phyloP scores from a whole-genome alignment of 2,797 vertebrate genomes.

The Philypnodon macrostomus region DNA sequence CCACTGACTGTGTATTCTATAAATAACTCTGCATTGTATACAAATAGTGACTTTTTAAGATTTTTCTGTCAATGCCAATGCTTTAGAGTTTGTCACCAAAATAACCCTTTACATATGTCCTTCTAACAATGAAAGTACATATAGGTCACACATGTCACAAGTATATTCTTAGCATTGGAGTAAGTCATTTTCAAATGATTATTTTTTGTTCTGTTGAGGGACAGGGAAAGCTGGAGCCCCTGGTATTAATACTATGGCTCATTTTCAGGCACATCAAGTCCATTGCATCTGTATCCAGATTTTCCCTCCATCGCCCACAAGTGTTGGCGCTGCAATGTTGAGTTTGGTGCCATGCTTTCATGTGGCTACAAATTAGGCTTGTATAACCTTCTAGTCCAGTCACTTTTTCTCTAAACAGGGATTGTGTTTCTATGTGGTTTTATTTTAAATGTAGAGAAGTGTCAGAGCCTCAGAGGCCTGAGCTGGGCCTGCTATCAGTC shows the following conservation, averaged over 20 bases:
- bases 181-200: background rate
- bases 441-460: slow-evolving; percentile 47
- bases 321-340: slow-evolving; percentile 31
- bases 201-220: slow-evolving; percentile 5
- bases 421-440: slow-evolving; percentile 56
- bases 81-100: too few relatives aligned
- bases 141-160: too few relatives aligned
- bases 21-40: slow-evolving; percentile 33
- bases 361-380: slow-evolving; percentile 49
- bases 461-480: slow-evolving; percentile 44
- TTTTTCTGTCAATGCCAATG: too few relatives aligned
- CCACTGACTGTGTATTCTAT: slow-evolving; percentile 13
- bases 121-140: too few relatives aligned
- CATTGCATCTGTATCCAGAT: slow-evolving; percentile 23
- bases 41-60: slow-evolving; percentile 6
- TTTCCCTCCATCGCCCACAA: slow-evolving; percentile 34
- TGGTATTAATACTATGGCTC: slow-evolving; percentile 33
- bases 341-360: slow-evolving; percentile 37
- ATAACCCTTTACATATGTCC: too few relatives aligned
- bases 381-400: slow-evolving; percentile 44
- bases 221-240: slow-evolving; percentile 14
- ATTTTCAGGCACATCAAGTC: slow-evolving; percentile 24
- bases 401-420: slow-evolving; percentile 42
- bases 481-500: slow-evolving; percentile 41
- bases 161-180: background rate